Evolutionary conservation across 2,888 invertebrate species (phyloP).

Genomic region (Gnatocerus cornutus): DNA sequence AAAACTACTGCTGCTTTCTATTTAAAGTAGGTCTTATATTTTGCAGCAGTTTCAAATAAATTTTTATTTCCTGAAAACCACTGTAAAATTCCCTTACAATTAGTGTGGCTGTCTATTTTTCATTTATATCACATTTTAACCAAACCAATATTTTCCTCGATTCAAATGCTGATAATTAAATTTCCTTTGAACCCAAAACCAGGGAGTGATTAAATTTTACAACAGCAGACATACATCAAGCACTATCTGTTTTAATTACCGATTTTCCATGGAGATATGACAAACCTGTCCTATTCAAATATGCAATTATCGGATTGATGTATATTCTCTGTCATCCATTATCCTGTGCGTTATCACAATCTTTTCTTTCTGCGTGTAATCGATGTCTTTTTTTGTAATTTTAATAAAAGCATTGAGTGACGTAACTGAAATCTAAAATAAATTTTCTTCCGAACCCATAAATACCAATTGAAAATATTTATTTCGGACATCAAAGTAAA

Average conservation of each 20-base stretch:
- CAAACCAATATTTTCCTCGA: background rate
- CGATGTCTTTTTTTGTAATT: background rate
- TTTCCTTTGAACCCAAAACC: background rate
- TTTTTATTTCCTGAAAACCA: no score
- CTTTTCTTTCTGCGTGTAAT: background rate
- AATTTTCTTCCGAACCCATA: background rate
- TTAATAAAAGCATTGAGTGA: background rate
- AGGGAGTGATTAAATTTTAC: constrained; percentile 8
- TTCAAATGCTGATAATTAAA: constrained; percentile 5
- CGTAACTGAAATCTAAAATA: background rate
- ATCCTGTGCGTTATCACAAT: background rate
- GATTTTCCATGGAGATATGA: constrained; percentile 6
- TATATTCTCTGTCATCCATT: background rate
- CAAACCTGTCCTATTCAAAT: background rate
- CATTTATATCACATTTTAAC: background rate
- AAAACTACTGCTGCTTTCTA: no score
- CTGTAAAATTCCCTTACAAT: no score
- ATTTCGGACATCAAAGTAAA: background rate
- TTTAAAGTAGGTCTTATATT: no score
- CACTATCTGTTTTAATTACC: constrained; percentile 9
- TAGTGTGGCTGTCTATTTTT: background rate
- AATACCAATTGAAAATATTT: constrained; percentile 4
- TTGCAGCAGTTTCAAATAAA: no score
- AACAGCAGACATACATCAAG: constrained; percentile 9
- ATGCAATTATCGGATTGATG: constrained; percentile 11